Conservation (phyloP, 2,888 invertebrate species). For the Papilio protenor region DNA sequence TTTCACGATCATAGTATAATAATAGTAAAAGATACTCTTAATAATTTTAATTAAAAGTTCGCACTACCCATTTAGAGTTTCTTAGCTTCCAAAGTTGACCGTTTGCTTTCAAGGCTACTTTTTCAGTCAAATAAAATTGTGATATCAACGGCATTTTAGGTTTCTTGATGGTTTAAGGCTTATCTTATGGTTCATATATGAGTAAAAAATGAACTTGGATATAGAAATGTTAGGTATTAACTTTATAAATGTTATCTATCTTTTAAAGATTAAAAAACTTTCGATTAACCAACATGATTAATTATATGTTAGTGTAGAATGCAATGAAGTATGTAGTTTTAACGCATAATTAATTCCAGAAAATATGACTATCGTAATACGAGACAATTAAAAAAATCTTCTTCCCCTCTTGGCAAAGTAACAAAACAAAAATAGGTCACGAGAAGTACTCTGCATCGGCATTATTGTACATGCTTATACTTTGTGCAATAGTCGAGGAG, state of each 20-base stretch:
- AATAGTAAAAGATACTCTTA: neutral
- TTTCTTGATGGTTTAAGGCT: too few relatives aligned
- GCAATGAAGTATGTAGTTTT: neutral
- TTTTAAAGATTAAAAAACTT: too few relatives aligned
- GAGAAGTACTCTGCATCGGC: conserved; percentile 20
- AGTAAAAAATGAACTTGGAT: neutral
- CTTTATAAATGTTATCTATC: too few relatives aligned
- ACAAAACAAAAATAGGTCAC: conserved; percentile 32
- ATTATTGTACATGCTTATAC: conserved; percentile 24
- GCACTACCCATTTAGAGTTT: conserved; percentile 1
- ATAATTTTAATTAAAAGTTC: neutral
- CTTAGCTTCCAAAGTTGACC: neutral
- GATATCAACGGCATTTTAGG: neutral
- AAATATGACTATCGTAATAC: neutral
- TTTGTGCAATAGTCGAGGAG: conserved; percentile 13
- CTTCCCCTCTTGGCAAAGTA: conserved; percentile 23
- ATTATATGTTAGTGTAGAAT: neutral
- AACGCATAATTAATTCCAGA: neutral
- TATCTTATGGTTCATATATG: neutral
- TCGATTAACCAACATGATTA: too few relatives aligned
- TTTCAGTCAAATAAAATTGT: neutral
- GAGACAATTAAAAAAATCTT: conserved; percentile 28
- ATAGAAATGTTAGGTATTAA: too few relatives aligned
- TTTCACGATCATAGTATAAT: neutral
- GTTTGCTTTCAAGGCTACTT: neutral